Evolutionary conservation across 92 coral and sea anemone species (phyloP), one percentile per base, ranked within the genome.

Genomic region (Zoanthus sociatus): DNA sequence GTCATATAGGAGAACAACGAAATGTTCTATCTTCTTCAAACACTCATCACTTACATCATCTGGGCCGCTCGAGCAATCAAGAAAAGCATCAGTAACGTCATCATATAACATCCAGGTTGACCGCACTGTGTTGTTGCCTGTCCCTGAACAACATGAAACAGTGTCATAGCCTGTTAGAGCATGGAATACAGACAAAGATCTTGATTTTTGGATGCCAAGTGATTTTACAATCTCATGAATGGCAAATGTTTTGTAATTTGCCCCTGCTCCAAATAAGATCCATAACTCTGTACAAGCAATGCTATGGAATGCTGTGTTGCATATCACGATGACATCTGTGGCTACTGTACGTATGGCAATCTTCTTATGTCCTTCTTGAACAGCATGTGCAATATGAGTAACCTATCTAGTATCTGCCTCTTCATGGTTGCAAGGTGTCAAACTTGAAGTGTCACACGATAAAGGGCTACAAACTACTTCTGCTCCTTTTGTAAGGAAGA

Each of bases 291-390:
- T 45, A 15, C 5, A 16, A 18, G 54, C 12, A 15, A 44, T 54
- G 11, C 54, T 73, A 31, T 44, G 21, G 9, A 73, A 42, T 73
- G 77, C 56, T 2, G 13, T 46, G 21, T 16, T 69, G 30, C 78
- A 18, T 8, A 48, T 83, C 60, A 83, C 78, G 18, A 47, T 17
- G 12, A 82, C 64, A 82, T 64, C 86, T 63, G 86, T 69, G 78
- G 69, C 67, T 64, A 83, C 77, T 46, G 78, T 69, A 18, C 51
- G 63, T 32, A 64, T 82, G 53, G 77, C 86, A 42, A 82, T 82
- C 45, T 30, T 82, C 10, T 53, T 14, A 9, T 21, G 17, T n/a
- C 78, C 67, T 83, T 54, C 77, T 83, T 46, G 33, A 16, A 26
- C 46, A 82, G 77, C 77, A 44, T 45, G 75, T 10, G 58, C 86